These are phyloP conservation scores for Pocillopora verrucosa DNA, from an alignment of 64 coral and sea anemone genomes.

Conservation along the genomic window DNA sequence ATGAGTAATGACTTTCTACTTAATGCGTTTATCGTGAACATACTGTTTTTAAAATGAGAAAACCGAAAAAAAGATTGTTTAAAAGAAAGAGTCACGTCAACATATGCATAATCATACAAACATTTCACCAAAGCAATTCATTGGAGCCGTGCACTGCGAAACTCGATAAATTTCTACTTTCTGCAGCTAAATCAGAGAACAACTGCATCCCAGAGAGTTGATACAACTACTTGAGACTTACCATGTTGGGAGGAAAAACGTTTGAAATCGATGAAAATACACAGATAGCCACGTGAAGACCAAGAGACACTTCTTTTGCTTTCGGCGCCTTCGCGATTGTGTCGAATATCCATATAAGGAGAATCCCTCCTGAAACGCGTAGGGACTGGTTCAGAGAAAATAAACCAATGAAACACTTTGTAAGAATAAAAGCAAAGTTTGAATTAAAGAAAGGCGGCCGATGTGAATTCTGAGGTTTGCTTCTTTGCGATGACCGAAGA, in stretches of 20 bases:
- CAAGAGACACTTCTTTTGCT: neutral
- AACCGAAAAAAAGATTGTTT: too few relatives aligned
- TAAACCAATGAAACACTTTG: constrained; percentile 11
- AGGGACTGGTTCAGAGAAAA: neutral
- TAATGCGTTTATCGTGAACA: too few relatives aligned
- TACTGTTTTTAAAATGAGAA: too few relatives aligned
- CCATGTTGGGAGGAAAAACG: neutral
- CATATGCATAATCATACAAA: neutral
- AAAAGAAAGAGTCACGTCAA: neutral
- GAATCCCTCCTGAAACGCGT: neutral
- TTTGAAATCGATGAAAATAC: neutral
- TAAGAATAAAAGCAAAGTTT: neutral
- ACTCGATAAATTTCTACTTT: neutral
- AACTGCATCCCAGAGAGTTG: neutral
- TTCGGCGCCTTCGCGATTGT: neutral
- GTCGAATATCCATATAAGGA: constrained; percentile 14
- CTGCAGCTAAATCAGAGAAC: neutral
- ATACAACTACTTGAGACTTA: neutral
- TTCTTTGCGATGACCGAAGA: too few relatives aligned
- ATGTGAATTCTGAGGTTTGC: too few relatives aligned
- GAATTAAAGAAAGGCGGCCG: too few relatives aligned
- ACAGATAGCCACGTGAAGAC: neutral
- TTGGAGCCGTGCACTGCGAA: neutral
- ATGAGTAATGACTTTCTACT: too few relatives aligned
- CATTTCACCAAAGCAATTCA: neutral